phyloP scores from a whole-genome alignment of 2,888 invertebrate genomes.

The Amphipoea lucens region DNA sequence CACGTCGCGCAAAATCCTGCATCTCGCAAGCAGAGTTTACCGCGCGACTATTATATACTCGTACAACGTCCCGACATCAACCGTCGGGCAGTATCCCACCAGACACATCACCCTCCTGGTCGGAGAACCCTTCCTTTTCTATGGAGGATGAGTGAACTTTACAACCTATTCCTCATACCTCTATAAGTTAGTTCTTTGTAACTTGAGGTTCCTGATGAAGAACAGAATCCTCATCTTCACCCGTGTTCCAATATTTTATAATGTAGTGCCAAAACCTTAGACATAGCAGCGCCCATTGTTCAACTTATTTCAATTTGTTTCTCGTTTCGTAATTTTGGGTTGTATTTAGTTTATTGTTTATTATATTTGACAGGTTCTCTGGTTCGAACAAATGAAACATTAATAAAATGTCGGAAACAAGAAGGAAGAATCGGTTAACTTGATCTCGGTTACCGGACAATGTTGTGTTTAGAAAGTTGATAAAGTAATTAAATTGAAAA shows the following conservation, averaged over 20 bases:
- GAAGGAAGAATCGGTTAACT: slow-evolving; percentile 10
- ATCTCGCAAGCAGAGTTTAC: neutral
- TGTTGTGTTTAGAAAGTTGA: slow-evolving; percentile 11
- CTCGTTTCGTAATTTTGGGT: slow-evolving; percentile 11
- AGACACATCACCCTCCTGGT: neutral
- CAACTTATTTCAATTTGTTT: slow-evolving; percentile 3
- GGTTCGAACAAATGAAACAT: slow-evolving; percentile 42
- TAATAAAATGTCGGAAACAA: slow-evolving; percentile 39
- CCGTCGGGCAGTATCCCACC: neutral
- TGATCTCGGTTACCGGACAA: slow-evolving; percentile 17
- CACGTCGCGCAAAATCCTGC: neutral
- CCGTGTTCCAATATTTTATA: neutral
- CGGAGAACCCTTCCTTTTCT: neutral
- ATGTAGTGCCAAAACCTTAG: neutral
- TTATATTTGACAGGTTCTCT: slow-evolving; percentile 29
- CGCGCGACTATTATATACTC: neutral
- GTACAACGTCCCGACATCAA: neutral
- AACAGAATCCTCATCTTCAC: neutral
- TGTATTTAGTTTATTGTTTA: slow-evolving; percentile 25
- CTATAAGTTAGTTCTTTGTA: neutral
- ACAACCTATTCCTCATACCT: neutral
- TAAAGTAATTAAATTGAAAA: slow-evolving; percentile 15
- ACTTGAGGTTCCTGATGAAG: neutral
- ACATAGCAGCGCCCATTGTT: neutral
- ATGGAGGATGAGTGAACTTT: neutral